Conservation (phyloP, 2,888 invertebrate species). For the Mactromeris polynyma region DNA sequence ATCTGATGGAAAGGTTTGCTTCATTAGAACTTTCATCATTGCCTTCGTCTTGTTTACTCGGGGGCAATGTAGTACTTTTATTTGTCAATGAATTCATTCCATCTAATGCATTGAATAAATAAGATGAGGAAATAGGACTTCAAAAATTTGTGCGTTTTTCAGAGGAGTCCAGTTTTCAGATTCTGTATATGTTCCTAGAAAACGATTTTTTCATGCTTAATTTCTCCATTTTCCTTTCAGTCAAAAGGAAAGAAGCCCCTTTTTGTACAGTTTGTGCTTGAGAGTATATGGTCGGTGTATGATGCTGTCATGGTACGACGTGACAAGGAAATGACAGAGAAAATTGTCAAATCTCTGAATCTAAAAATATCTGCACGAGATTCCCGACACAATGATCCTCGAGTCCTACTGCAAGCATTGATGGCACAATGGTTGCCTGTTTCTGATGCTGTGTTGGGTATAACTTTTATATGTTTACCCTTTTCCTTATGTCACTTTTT, state of each 20-base stretch:
- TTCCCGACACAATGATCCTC: conserved; percentile 91
- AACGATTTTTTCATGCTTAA: no score
- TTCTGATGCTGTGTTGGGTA: conserved; percentile 92
- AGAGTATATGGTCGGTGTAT: conserved; percentile 96
- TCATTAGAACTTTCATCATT: no score
- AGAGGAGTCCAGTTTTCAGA: no score
- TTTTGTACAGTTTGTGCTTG: conserved; percentile 96
- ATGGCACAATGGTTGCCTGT: conserved; percentile 96
- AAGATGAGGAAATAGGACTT: no score
- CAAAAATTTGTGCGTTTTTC: no score
- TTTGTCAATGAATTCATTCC: no score
- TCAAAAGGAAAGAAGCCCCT: conserved; percentile 96
- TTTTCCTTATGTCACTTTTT: no score
- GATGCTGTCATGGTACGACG: conserved; percentile 93
- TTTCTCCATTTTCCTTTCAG: conserved; percentile 75
- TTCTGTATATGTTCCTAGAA: no score
- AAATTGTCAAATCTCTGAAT: conserved; percentile 89
- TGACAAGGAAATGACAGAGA: conserved; percentile 87
- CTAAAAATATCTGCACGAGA: conserved; percentile 92
- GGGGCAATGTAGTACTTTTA: no score
- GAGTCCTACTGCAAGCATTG: conserved; percentile 93
- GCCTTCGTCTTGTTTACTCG: no score
- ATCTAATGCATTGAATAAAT: no score
- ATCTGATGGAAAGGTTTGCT: no score
- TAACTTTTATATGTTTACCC: conserved; percentile 60